Conservation (phyloP, 2,113 vertebrate species). For the Pedionomus torquatus region DNA sequence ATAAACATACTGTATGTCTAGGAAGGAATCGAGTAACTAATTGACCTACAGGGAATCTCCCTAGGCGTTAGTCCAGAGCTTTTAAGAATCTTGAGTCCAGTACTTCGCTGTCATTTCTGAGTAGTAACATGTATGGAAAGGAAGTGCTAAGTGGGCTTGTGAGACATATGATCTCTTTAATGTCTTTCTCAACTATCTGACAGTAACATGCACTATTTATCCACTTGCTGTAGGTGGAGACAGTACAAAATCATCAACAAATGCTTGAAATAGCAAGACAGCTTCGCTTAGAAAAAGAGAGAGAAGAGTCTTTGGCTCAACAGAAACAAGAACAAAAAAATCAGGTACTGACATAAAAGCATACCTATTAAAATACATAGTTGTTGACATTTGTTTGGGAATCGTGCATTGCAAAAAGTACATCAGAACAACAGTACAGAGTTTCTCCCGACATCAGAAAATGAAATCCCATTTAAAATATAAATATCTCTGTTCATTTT, state of each 20-base stretch:
- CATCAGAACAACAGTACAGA: background rate
- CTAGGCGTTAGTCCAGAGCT: slow-evolving; percentile 65
- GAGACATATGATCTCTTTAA: slow-evolving; percentile 66
- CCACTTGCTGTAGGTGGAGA: slow-evolving; percentile 91
- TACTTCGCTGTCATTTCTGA: slow-evolving; percentile 68
- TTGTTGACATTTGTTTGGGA: background rate
- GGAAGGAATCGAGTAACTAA: slow-evolving; percentile 72
- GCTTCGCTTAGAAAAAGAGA: slow-evolving; percentile 93
- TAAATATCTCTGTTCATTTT: background rate
- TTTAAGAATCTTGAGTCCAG: slow-evolving; percentile 63
- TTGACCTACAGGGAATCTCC: slow-evolving; percentile 71
- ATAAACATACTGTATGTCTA: slow-evolving; percentile 64
- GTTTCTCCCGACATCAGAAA: background rate
- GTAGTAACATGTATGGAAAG: slow-evolving; percentile 67
- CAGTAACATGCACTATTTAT: slow-evolving; percentile 70
- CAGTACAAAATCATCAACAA: slow-evolving; percentile 91
- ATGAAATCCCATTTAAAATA: background rate
- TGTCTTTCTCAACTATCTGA: slow-evolving; percentile 69
- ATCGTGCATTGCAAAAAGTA: background rate
- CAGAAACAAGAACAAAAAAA: slow-evolving; percentile 97
- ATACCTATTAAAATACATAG: background rate
- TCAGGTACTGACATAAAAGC: slow-evolving; percentile 80
- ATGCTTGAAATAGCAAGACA: slow-evolving; percentile 96
- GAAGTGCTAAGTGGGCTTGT: slow-evolving; percentile 68
- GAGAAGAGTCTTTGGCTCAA: slow-evolving; percentile 88